Evolutionary conservation across 2,888 invertebrate species (phyloP), one percentile per base, ranked within the genome.

Genomic region (Callimorpha dominula): DNA sequence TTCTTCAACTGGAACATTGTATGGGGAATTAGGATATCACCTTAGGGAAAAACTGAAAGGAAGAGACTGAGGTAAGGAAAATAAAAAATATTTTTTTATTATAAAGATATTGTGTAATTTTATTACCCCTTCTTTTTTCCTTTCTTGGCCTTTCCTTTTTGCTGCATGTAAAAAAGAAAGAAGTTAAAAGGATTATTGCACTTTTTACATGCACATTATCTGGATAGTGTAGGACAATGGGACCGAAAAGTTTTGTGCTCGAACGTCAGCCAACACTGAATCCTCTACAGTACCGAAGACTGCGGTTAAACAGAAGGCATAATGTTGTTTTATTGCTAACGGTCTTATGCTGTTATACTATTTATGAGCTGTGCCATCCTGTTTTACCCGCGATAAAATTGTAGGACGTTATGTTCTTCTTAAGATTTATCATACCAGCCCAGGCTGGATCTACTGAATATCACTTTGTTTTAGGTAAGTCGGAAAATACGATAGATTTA

Each of bases 91-190:
- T 20, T 49, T 49, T 68, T 43, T n/a, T n/a, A n/a, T n/a, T 7
- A 5, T 54, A 5, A 17, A 31, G 11, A 40, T 62, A 57, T 54
- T 60, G 42, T 66, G 5, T 50, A 62, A 60, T 69, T 15, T 72
- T 62, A 71, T 89, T 92, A 92, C 14, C 81, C 86, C 86, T 95
- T 95, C 87, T 95, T 96, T 87, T 95, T 95, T 65, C 92, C 93
- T 79, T 94, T 95, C 87, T 93, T 95, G 78, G 88, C 90, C 85
- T 92, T 95, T 81, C 92, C 94, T 89, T 94, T 95, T 71, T 90
- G 94, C 91, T 90, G 94, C 91, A 73, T 91, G 89, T 81, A 87
- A 89, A 78, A 70, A 79, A 83, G 75, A 81, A 65, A 63, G 65
- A 67, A 20, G 40, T 65, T 9, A 17, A 46, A 49, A 15, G 5